Evolutionary conservation across 2,113 vertebrate genomes (phyloP), one percentile per base, ranked within the genome.

Genomic region (Amphilophus citrinellus): DNA sequence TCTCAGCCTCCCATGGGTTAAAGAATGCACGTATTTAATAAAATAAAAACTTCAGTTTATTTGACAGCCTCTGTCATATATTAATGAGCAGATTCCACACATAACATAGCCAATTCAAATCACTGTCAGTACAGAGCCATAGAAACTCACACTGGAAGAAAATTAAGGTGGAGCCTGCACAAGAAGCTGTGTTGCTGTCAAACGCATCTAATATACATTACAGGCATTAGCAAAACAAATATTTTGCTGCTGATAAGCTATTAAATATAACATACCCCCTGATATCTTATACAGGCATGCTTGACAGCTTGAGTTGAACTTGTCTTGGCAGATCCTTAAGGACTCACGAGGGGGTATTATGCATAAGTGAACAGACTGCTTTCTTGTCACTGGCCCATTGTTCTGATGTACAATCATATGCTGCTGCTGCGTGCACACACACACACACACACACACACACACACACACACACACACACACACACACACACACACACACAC

Each of bases 251-350:
- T 75, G 66, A 84, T 84, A 84, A 86, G 60, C 76, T 79, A 84
- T 91, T 88, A 86, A 91, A 83, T 75, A 84, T 83, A 88, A 91
- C 90, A 78, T 65, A 77, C 11, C 39, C 81, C 44, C 53, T 81
- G 77, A 84, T 66, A 44, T 84, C 59, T 79, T 62, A 84, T 61
- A 87, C 47, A 65, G 44, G 50, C 59, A n/a, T 83, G 68, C 47
- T 76, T 87, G 90, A 83, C 82, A 83, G 86, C 39, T 62, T 61
- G 24, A 83, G 59, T 37, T 62, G n/a, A 90, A 87, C 60, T 57
- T 79, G 61, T 84, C 61, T 83, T 83, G 80, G 80, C 87, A 78
- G 62, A 77, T 89, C 80, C 42, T 85, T 65, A 61, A 65, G 57
- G 87, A 75, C 83, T 90, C 79, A 79, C 44, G 35, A 73, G 81